A percentile compares a stretch with the other conserved stretches of the same genome.
These are phyloP conservation scores for Chaetodon trifascialis DNA, from an alignment of 2,113 vertebrate species.

Conservation along the genomic window DNA sequence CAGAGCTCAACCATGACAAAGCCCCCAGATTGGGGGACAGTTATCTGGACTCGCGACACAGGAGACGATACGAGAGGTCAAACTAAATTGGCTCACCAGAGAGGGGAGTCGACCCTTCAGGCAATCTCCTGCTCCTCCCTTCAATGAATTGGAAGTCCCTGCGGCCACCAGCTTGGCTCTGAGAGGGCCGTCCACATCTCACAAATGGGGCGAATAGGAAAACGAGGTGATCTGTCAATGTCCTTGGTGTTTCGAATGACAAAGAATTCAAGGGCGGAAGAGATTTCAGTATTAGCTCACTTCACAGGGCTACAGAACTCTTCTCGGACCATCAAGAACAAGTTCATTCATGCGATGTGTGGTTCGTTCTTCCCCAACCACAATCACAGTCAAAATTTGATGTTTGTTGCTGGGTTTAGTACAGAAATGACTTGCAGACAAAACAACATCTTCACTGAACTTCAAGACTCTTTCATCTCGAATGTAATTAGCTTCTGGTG, in stretches of 20 bases:
- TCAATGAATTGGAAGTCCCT: constrained; percentile 65
- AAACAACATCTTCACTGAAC: neutral
- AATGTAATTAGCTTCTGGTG: constrained; percentile 2
- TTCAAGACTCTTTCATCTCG: neutral
- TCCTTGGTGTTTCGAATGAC: constrained; percentile 68
- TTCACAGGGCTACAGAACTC: neutral
- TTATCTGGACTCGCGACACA: constrained; percentile 68
- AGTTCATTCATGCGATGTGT: neutral
- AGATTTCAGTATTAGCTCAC: constrained; percentile 1
- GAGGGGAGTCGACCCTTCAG: constrained; percentile 64
- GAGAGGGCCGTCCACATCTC: constrained; percentile 44
- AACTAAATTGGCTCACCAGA: constrained; percentile 76
- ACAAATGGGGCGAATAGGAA: constrained; percentile 63
- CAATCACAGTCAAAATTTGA: neutral
- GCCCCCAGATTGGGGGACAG: constrained; percentile 73
- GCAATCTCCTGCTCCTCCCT: constrained; percentile 66
- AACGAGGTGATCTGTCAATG: constrained; percentile 50
- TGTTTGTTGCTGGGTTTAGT: neutral
- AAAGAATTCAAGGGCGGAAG: constrained; percentile 35
- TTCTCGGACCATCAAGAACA: neutral
- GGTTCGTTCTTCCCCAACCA: neutral
- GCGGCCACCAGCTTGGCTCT: constrained; percentile 19
- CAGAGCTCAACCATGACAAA: constrained; percentile 75
- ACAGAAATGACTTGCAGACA: neutral
- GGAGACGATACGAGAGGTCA: constrained; percentile 62